Evolutionary conservation across 1,140 invertebrate species (phyloP).

Genomic region (Leptinotarsa lineolata): DNA sequence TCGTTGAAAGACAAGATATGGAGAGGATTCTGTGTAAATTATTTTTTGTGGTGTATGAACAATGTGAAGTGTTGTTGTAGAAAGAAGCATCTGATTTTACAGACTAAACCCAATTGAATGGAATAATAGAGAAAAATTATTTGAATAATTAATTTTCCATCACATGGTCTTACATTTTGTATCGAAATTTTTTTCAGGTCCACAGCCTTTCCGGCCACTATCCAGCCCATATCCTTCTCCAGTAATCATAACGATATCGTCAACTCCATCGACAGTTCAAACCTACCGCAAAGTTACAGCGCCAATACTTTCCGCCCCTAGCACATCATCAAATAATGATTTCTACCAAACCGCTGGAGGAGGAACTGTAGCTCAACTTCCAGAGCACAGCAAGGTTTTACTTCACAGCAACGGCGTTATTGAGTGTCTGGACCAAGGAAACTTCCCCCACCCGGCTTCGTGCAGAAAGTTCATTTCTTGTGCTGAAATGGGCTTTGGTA

Average conservation of each 20-base stretch:
- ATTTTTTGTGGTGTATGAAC: neutral
- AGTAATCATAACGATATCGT: neutral
- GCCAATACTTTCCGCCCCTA: neutral
- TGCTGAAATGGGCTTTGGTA: constrained; percentile 76
- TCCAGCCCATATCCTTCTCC: neutral
- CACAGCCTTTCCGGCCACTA: neutral
- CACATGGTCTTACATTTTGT: too few species aligned
- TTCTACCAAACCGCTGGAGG: constrained; percentile 41
- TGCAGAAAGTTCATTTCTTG: constrained; percentile 90
- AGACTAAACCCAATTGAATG: neutral
- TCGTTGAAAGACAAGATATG: neutral
- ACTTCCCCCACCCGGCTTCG: constrained; percentile 84
- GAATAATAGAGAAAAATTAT: neutral
- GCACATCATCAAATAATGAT: constrained; percentile 57
- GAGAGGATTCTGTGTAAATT: neutral
- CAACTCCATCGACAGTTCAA: neutral
- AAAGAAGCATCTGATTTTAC: neutral
- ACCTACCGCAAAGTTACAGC: neutral
- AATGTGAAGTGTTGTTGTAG: neutral
- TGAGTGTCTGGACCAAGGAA: constrained; percentile 82
- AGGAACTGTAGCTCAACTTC: constrained; percentile 51
- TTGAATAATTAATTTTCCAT: neutral
- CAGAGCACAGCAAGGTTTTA: constrained; percentile 53
- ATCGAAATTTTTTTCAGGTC: neutral
- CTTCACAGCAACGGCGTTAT: constrained; percentile 66